Evolutionary conservation across 2,797 vertebrate species (phyloP).

Genomic region (Echiichthys vipera): DNA sequence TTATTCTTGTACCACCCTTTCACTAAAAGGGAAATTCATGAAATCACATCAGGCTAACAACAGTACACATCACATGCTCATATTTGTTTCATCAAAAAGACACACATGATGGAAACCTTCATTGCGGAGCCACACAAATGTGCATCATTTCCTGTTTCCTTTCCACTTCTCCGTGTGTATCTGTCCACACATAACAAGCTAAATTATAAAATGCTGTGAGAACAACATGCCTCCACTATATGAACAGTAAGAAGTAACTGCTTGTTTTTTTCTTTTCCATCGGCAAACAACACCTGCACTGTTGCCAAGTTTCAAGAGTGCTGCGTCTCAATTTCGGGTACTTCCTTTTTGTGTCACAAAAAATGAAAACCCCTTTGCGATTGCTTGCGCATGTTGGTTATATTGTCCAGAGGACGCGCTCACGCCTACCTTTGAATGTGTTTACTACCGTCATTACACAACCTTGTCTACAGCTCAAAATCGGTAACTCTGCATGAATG

Average conservation of each 20-base stretch:
- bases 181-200: not conserved
- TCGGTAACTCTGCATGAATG: too few species aligned
- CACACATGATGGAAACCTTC: not conserved
- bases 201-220: conserved; percentile 13
- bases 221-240: not conserved
- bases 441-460: too few species aligned
- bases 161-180: not conserved
- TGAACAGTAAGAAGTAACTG: not conserved
- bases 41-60: not conserved
- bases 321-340: too few species aligned
- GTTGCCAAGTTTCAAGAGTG: not conserved
- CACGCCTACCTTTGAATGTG: too few species aligned
- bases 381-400: too few species aligned
- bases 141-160: conserved; percentile 6
- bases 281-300: not conserved
- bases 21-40: not conserved
- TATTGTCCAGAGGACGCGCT: too few species aligned
- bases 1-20: not conserved
- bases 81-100: conserved; percentile 24
- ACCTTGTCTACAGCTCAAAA: too few species aligned
- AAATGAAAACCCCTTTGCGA: too few species aligned
- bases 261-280: not conserved
- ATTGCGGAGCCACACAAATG: not conserved
- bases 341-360: too few species aligned
- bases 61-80: conserved; percentile 8